These are phyloP conservation scores for Sipha maydis DNA, from an alignment of 2,888 invertebrate species.

Conservation along the genomic window DNA sequence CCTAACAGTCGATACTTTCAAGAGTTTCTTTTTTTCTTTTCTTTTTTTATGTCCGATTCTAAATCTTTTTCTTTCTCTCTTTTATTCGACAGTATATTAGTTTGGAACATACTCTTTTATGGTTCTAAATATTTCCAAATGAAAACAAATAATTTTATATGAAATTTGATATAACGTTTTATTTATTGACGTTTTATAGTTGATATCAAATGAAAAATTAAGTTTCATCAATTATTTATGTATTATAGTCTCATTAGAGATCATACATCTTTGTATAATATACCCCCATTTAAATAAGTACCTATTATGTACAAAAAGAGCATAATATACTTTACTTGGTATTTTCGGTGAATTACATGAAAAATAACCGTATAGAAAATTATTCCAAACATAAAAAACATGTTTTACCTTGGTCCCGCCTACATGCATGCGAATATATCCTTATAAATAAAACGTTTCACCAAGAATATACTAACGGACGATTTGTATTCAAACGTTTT, in stretches of 20 bases:
- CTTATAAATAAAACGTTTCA: constrained; percentile 47
- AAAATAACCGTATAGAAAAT: constrained; percentile 23
- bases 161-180: neutral
- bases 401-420: constrained; percentile 30
- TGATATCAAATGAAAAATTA: neutral
- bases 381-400: constrained; percentile 25
- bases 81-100: neutral
- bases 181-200: neutral
- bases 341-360: neutral
- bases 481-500: constrained; percentile 60
- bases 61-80: neutral
- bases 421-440: neutral
- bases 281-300: neutral
- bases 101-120: neutral
- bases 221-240: neutral
- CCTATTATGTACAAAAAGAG: neutral
- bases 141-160: constrained; percentile 12
- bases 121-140: neutral
- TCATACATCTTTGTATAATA: neutral
- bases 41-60: constrained; percentile 14
- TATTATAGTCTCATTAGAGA: constrained; percentile 8
- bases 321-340: neutral
- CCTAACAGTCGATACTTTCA: neutral
- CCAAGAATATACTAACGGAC: constrained; percentile 22
- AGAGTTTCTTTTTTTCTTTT: neutral